These are phyloP conservation scores for Sebastes schlegelii DNA, from an alignment of 2,113 vertebrate species.

Conservation along the genomic window DNA sequence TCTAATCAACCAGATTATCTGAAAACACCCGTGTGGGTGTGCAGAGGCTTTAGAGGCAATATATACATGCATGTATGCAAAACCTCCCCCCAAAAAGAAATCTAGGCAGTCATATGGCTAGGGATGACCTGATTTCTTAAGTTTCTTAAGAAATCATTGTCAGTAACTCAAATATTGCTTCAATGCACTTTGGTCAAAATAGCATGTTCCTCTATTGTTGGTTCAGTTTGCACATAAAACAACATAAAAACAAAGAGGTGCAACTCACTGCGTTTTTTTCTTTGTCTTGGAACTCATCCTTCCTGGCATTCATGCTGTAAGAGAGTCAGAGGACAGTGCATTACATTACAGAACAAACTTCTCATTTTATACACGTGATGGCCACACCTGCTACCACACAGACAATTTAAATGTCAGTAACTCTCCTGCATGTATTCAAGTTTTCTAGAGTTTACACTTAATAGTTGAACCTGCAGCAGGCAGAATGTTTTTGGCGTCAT, in stretches of 20 bases:
- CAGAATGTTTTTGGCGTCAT: too few relatives aligned
- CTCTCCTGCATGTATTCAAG: background rate
- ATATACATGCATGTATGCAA: too few relatives aligned
- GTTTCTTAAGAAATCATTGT: background rate
- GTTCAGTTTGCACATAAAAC: background rate
- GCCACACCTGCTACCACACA: background rate
- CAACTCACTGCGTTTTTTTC: conserved; percentile 66
- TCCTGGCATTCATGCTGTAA: conserved; percentile 34
- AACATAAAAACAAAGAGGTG: background rate
- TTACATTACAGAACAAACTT: background rate
- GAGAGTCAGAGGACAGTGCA: background rate
- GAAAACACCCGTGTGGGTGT: too few relatives aligned
- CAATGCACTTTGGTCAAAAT: background rate
- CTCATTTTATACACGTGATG: background rate
- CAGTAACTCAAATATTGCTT: background rate
- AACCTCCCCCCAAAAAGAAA: background rate
- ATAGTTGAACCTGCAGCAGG: too few relatives aligned
- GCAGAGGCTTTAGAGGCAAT: too few relatives aligned
- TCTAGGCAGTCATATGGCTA: background rate
- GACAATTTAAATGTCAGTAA: background rate
- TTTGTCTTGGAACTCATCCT: conserved; percentile 62
- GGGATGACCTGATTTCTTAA: too few relatives aligned
- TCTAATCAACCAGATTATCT: too few relatives aligned
- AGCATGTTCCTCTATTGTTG: background rate
- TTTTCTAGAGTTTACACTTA: background rate